phyloP scores from a whole-genome alignment of 2,888 invertebrate genomes.

The Liodrosophila aerea region DNA sequence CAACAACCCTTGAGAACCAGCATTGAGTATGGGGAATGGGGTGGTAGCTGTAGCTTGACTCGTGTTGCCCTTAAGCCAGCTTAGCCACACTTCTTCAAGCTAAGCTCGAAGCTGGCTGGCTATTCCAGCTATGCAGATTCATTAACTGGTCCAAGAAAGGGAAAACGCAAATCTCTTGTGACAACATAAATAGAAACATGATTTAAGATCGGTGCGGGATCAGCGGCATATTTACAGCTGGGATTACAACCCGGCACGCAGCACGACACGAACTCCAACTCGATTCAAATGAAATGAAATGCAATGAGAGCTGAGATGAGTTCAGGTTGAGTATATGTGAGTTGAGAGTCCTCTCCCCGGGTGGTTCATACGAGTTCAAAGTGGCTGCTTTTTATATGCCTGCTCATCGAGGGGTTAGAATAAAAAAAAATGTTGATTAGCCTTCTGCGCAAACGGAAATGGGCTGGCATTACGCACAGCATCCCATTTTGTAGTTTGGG shows the following conservation, averaged over 20 bases:
- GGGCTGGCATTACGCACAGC: slow-evolving; percentile 49
- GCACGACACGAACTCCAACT: slow-evolving; percentile 31
- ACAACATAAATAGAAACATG: slow-evolving; percentile 81
- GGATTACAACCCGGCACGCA: slow-evolving; percentile 73
- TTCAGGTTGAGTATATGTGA: background rate
- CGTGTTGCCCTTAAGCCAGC: slow-evolving; percentile 63
- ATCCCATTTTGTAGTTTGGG: slow-evolving; percentile 43
- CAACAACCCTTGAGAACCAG: slow-evolving; percentile 69
- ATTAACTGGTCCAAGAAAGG: slow-evolving; percentile 20
- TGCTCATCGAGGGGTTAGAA: slow-evolving; percentile 58
- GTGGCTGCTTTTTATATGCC: slow-evolving; percentile 40
- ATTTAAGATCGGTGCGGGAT: slow-evolving; percentile 80
- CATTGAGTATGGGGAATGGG: background rate
- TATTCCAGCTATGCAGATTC: slow-evolving; percentile 26
- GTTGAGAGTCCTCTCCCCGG: slow-evolving; percentile 50
- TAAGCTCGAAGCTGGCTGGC: slow-evolving; percentile 11
- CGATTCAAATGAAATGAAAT: slow-evolving; percentile 19
- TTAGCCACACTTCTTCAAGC: slow-evolving; percentile 66
- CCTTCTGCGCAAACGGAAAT: slow-evolving; percentile 77
- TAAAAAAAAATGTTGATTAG: slow-evolving; percentile 71
- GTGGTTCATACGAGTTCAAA: slow-evolving; percentile 50
- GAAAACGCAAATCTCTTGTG: slow-evolving; percentile 79
- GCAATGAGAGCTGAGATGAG: slow-evolving; percentile 8
- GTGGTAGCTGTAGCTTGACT: slow-evolving; percentile 17
- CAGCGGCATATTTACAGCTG: slow-evolving; percentile 79